Conservation (phyloP, 2,113 vertebrate species). For the Arizona elegans region DNA sequence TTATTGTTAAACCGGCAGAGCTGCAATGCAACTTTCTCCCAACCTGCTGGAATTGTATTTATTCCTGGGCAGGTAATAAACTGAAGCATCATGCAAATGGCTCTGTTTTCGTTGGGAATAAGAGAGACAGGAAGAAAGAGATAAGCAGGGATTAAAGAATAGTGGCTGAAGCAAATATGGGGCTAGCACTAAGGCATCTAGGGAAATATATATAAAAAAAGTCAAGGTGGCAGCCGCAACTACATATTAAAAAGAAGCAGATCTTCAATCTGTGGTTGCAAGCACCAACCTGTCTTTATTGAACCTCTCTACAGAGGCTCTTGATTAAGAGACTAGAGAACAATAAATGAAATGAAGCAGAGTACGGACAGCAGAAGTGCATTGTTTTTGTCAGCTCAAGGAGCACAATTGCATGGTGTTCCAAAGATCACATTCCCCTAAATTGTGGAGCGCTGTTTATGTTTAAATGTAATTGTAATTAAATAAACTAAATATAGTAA, state of each 20-base stretch:
- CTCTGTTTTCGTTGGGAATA: background rate
- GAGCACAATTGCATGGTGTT: background rate
- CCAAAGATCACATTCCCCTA: background rate
- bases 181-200: background rate
- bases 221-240: background rate
- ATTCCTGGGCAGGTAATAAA: background rate
- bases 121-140: background rate
- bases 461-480: background rate
- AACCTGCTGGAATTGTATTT: background rate
- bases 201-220: background rate
- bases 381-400: background rate
- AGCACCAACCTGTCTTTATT: background rate
- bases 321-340: background rate
- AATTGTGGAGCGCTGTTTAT: background rate
- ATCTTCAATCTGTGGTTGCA: background rate
- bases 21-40: background rate
- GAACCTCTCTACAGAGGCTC: background rate
- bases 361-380: background rate
- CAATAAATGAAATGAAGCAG: background rate
- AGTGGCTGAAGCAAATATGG: background rate
- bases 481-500: background rate
- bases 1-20: background rate
- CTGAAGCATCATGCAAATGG: background rate
- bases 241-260: background rate
- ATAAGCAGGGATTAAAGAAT: background rate